Conservation (phyloP, 2,888 invertebrate species). For the Autographa gamma region DNA sequence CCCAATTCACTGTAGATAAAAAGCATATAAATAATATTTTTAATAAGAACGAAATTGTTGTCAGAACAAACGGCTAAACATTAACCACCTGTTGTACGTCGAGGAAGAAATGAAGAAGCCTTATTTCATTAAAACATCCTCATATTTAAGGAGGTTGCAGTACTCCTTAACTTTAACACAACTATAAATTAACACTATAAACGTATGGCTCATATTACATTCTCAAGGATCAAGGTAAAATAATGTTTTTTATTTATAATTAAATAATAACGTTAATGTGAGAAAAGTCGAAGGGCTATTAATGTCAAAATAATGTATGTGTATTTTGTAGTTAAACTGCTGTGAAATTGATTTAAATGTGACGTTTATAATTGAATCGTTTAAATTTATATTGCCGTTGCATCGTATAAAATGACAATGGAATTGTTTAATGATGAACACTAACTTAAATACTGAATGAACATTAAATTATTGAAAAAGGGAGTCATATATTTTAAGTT, state of each 20-base stretch:
- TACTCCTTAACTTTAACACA: slow-evolving; percentile 2
- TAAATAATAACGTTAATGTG: slow-evolving; percentile 21
- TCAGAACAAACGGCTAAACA: slow-evolving; percentile 26
- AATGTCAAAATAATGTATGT: slow-evolving; percentile 21
- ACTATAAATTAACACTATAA: slow-evolving; percentile 16
- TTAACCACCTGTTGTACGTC: slow-evolving; percentile 48
- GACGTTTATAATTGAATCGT: background rate
- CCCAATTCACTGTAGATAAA: background rate
- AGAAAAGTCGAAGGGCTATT: slow-evolving; percentile 8
- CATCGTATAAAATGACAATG: background rate
- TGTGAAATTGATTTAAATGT: slow-evolving; percentile 11
- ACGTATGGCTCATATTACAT: background rate
- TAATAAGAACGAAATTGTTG: slow-evolving; percentile 14
- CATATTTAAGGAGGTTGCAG: slow-evolving; percentile 10
- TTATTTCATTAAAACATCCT: slow-evolving; percentile 33
- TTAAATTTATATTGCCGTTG: background rate
- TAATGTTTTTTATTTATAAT: slow-evolving; percentile 16
- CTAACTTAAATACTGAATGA: background rate
- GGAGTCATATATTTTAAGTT: no score
- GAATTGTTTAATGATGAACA: background rate
- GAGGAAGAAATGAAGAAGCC: slow-evolving; percentile 21
- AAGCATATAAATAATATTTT: slow-evolving; percentile 14
- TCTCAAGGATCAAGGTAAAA: slow-evolving; percentile 4
- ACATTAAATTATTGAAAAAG: background rate
- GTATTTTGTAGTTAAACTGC: background rate